A percentile compares a stretch with the other conserved stretches of the same genome.
phyloP scores from a whole-genome alignment of 2,888 invertebrate species.

The Cheilosia variabilis region DNA sequence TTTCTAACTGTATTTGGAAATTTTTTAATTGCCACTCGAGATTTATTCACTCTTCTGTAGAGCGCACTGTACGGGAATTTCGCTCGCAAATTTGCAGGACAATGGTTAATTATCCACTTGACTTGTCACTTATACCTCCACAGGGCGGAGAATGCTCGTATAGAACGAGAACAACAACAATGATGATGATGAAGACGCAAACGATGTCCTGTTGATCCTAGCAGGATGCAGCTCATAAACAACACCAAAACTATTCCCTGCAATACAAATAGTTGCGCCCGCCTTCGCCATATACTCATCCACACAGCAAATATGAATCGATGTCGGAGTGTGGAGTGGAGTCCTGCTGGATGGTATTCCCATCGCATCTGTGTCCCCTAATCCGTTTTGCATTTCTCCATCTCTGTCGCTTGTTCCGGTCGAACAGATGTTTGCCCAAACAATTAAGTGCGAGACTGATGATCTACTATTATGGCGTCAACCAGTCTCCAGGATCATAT shows the following conservation, averaged over 20 bases:
- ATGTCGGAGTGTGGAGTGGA: conserved; percentile 6
- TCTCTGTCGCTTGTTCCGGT: conserved; percentile 5
- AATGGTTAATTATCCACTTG: conserved; percentile 74
- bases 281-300: background rate
- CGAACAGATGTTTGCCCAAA: conserved; percentile 66
- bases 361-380: conserved; percentile 20
- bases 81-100: conserved; percentile 54
- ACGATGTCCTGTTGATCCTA: conserved; percentile 60
- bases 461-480: conserved; percentile 38
- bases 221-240: conserved; percentile 16
- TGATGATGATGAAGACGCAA: conserved; percentile 8
- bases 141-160: conserved; percentile 27
- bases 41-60: conserved; percentile 38
- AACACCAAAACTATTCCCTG: conserved; percentile 32
- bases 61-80: conserved; percentile 1
- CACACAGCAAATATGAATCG: conserved; percentile 21
- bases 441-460: conserved; percentile 68
- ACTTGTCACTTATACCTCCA: conserved; percentile 61
- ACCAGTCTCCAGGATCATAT: conserved; percentile 63
- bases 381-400: conserved; percentile 32
- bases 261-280: conserved; percentile 45
- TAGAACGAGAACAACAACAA: conserved; percentile 2
- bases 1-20: conserved; percentile 61
- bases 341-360: background rate
- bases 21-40: conserved; percentile 72